Conservation (phyloP, 30 jellyfish, hydroid and myxozoan genomes). For the Mastigias papua region DNA sequence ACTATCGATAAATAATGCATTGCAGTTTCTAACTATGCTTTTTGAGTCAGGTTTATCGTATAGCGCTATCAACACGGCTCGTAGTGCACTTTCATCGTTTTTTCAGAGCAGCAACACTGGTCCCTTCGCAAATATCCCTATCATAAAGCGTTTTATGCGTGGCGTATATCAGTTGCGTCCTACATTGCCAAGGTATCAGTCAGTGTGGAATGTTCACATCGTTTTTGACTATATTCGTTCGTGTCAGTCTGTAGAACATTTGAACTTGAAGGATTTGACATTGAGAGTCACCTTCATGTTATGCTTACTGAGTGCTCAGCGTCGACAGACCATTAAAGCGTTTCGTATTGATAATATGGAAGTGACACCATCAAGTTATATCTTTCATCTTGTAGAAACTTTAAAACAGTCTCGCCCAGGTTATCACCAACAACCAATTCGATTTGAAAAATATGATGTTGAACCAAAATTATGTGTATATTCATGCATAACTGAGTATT, state of each 20-base stretch:
- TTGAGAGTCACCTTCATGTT: neutral
- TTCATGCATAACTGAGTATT: constrained; percentile 2
- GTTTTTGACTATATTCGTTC: constrained; percentile 28
- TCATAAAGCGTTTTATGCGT: neutral
- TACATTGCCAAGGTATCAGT: neutral
- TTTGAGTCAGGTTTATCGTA: constrained; percentile 1
- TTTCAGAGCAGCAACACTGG: neutral
- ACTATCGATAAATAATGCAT: no score
- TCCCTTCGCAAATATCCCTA: neutral
- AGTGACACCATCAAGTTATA: neutral
- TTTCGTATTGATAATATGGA: constrained; percentile 14
- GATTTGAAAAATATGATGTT: neutral
- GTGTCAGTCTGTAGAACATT: neutral
- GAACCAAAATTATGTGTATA: constrained; percentile 3
- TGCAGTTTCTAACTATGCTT: neutral
- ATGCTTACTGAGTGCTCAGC: constrained; percentile 40
- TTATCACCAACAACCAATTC: neutral
- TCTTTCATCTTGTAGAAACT: neutral
- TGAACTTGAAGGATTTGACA: neutral
- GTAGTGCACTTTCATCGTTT: constrained; percentile 24
- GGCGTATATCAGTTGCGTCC: constrained; percentile 8
- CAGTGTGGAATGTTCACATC: neutral
- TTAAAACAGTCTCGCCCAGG: constrained; percentile 10
- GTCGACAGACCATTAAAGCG: constrained; percentile 36
- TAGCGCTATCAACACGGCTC: constrained; percentile 13